Conservation (phyloP, 2,888 invertebrate species). For the Cephus sareptanus region DNA sequence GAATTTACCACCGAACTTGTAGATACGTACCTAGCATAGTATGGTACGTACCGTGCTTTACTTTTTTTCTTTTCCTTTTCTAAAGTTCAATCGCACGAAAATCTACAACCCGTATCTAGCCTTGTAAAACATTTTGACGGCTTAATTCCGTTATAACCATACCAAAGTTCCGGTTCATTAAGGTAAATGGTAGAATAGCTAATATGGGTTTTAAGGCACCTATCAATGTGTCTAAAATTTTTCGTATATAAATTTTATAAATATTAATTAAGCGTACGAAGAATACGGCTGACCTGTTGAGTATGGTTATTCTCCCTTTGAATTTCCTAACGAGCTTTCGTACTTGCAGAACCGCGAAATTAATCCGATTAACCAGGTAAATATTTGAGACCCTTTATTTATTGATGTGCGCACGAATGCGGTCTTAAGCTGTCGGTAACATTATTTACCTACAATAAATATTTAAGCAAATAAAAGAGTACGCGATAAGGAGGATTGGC, state of each 20-base stretch:
- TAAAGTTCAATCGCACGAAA: not conserved
- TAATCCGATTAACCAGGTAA: slow-evolving; percentile 32
- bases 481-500: not conserved
- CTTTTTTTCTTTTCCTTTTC: not conserved
- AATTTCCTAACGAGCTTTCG: not conserved
- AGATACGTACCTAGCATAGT: not conserved
- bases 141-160: slow-evolving; percentile 20
- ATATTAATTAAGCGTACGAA: not conserved
- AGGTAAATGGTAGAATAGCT: not conserved
- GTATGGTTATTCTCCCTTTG: not conserved
- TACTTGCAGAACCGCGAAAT: slow-evolving; percentile 11
- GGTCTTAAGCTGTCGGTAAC: not conserved
- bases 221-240: not conserved
- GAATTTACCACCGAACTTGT: not conserved
- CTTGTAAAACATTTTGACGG: slow-evolving; percentile 19
- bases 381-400: slow-evolving; percentile 17
- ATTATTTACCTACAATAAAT: not conserved
- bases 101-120: not conserved
- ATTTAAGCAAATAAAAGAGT: not conserved
- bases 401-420: not conserved
- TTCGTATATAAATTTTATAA: not conserved
- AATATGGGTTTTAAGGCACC: not conserved
- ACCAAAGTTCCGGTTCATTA: not conserved
- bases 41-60: not conserved
- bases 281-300: not conserved